These are phyloP conservation scores for Drosophila sp. DNA, from an alignment of 1,140 invertebrate species.

Conservation along the genomic window DNA sequence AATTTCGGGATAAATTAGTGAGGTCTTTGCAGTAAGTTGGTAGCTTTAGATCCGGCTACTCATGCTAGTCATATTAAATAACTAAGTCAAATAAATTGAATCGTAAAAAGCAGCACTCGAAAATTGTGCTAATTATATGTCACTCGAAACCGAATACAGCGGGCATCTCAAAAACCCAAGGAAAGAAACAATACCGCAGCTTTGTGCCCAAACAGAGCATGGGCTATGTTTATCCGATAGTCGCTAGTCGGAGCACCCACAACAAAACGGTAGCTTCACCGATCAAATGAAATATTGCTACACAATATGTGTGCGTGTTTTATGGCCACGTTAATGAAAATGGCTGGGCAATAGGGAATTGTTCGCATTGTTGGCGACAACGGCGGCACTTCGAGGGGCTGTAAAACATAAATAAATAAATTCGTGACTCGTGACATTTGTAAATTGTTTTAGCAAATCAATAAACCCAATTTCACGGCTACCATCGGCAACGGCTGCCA, in stretches of 20 bases:
- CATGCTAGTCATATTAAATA: conserved; percentile 61
- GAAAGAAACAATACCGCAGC: conserved; percentile 53
- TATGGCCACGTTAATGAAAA: conserved; percentile 72
- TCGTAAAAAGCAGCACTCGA: conserved; percentile 51
- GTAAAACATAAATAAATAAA: conserved; percentile 81
- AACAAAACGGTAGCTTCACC: conserved; percentile 69
- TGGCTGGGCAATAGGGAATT: conserved; percentile 38
- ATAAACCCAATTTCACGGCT: conserved; percentile 79
- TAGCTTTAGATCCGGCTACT: conserved; percentile 75
- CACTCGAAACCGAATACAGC: conserved; percentile 44
- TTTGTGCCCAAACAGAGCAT: conserved; percentile 68
- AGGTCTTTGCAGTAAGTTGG: conserved; percentile 8
- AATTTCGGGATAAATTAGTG: conserved; percentile 17
- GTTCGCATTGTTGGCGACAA: conserved; percentile 38
- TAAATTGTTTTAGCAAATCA: conserved; percentile 77
- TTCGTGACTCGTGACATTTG: conserved; percentile 78
- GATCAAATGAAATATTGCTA: conserved; percentile 81
- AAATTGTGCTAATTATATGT: conserved; percentile 55
- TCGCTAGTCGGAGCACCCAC: conserved; percentile 18
- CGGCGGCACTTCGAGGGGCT: conserved; percentile 37
- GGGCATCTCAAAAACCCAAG: background rate
- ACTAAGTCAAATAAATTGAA: conserved; percentile 68
- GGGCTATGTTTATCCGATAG: conserved; percentile 42
- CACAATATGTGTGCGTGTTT: conserved; percentile 65
- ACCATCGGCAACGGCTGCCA: conserved; percentile 23